phyloP scores from a whole-genome alignment of 2,113 vertebrate species.

The Gallinago media region DNA sequence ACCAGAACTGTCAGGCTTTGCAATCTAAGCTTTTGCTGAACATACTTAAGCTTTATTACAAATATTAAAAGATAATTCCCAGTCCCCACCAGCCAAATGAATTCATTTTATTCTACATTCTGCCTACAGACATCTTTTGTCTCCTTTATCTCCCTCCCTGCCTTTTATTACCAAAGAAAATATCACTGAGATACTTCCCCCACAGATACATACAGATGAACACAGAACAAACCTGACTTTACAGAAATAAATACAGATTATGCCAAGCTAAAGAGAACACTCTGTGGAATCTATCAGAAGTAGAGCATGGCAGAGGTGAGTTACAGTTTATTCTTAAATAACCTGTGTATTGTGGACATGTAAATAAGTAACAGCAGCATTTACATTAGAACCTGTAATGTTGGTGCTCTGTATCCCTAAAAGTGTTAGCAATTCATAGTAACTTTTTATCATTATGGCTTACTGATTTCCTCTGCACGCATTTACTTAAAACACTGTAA shows the following conservation, averaged over 20 bases:
- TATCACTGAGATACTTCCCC: background rate
- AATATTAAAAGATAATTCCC: conserved; percentile 26
- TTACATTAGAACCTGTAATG: background rate
- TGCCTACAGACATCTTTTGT: conserved; percentile 20
- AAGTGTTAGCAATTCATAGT: conserved; percentile 13
- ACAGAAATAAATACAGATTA: background rate
- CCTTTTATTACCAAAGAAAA: conserved; percentile 41
- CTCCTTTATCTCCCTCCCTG: background rate
- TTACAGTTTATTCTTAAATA: background rate
- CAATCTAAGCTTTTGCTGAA: conserved; percentile 13
- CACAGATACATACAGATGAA: conserved; percentile 1
- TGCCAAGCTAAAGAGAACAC: background rate
- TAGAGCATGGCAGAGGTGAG: background rate
- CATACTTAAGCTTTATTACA: conserved; percentile 21
- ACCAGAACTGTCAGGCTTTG: background rate
- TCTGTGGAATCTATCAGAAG: background rate
- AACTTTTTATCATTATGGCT: conserved; percentile 48
- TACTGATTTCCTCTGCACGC: conserved; percentile 11
- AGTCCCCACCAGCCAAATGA: conserved; percentile 23
- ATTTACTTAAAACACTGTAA: conserved; percentile 64
- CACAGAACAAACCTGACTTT: conserved; percentile 7
- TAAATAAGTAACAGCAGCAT: background rate
- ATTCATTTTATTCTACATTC: conserved; percentile 9
- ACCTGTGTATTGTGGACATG: background rate
- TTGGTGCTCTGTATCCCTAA: background rate